Base-by-base conservation (phyloP, 2,888 invertebrate genomes). In the Minunthozetes semirufus region DNA sequence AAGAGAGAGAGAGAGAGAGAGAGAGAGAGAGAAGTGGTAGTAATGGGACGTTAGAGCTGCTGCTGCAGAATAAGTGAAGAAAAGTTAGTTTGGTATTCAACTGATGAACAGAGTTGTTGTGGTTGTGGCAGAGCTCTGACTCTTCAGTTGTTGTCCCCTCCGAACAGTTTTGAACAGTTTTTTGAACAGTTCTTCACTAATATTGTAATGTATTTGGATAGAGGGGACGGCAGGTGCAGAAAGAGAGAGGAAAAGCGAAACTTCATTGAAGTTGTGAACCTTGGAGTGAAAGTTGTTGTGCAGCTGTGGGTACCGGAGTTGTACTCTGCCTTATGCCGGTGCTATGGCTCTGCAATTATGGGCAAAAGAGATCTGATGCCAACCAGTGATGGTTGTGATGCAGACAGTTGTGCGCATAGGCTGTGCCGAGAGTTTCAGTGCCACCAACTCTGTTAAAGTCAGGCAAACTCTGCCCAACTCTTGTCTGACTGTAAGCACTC, bases 271-370 rank as follows among this genome's bases (percentile, higher is more conserved):
- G 61, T 63, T 63, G 33, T 68, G 46, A 68, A 68, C 68, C 68
- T 68, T 68, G 68, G 46, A 68, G 68, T 68, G 68, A 68, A 68
- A 68, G 68, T 68, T 42, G 68, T 68, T 68, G 68, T 68, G 33
- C 63, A 33, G 63, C 61, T 61, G 61, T 29, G 61, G 61, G 38
- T 68, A 42, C 22, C 19, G 42, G 1, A 8, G 22, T n/a, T 68
- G 46, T 68, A 3, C 42, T 3, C 4, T 13, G 17, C 5, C 22
- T 68, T 29, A 9, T 38, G 66, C 8, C 13, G 38, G 19, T 25
- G 38, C 33, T n/a, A 4, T 19, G 19, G 42, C n/a, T 9, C 68
- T 22, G 25, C 61, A 63, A 27, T 33, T 63, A 63, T 56, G 56
- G 56, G 56, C 56, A 56, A 19, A 4, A 8, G 15, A 17, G 19